Conservation (phyloP, 2,888 invertebrate genomes). For the Crocallis elinguaria region DNA sequence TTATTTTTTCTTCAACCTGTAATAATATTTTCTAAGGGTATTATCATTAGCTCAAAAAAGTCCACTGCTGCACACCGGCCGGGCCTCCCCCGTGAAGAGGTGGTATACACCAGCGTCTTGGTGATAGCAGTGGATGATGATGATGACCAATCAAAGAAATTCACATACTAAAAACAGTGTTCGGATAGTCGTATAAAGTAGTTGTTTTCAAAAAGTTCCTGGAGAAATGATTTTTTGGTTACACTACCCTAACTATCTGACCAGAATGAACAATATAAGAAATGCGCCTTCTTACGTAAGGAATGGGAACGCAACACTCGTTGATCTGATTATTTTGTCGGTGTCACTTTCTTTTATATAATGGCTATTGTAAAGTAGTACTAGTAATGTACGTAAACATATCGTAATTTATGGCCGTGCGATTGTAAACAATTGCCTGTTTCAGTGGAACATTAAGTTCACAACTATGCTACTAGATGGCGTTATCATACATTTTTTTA, state of each 20-base stretch:
- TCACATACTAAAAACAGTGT: not conserved
- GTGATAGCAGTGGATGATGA: too few species aligned
- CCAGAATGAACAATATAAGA: conserved; percentile 68
- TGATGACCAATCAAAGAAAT: too few species aligned
- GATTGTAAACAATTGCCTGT: not conserved
- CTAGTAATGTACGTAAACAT: conserved; percentile 22
- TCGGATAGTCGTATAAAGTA: not conserved
- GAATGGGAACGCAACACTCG: conserved; percentile 62
- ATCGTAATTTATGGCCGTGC: conserved; percentile 2
- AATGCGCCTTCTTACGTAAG: conserved; percentile 74
- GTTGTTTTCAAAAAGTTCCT: not conserved
- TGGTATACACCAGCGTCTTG: too few species aligned
- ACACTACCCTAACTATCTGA: conserved; percentile 44
- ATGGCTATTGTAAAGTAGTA: conserved; percentile 39
- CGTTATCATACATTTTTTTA: too few species aligned
- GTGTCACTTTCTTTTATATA: conserved; percentile 74
- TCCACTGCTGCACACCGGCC: too few species aligned
- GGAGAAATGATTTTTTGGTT: conserved; percentile 8
- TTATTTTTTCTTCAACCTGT: too few species aligned
- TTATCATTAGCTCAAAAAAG: too few species aligned
- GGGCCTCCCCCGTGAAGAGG: too few species aligned
- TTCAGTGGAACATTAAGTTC: too few species aligned
- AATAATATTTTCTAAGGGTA: too few species aligned
- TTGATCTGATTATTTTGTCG: conserved; percentile 47
- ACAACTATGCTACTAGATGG: too few species aligned